Base-by-base conservation (phyloP, 2,113 vertebrate genomes). In the Zapus hudsonius region DNA sequence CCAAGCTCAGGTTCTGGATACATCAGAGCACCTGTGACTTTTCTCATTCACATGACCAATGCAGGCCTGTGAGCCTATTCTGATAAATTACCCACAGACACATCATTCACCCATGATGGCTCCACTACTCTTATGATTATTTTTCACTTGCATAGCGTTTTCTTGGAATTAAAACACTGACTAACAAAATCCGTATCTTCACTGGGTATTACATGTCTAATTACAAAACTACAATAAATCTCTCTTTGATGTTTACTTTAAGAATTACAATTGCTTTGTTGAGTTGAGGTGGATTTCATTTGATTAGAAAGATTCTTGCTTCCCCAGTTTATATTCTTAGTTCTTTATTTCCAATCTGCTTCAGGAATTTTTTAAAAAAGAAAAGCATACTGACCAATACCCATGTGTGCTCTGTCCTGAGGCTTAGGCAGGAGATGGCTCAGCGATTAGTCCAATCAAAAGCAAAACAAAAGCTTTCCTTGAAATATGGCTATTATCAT, bases 401-500 rank as follows among this genome's bases (percentile, higher is more conserved):
- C 29, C 44, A 29, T 79, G n/a, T 47, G 42, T 47, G 90, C 17
- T 74, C 36, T 76, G 33, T 84, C 72, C 67, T 86, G 42, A 90
- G 23, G 17, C 47, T 55, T 72, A 90, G 13, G 72, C 90, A 86
- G 31, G 52, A 84, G 10, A 72, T 67, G 4, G 7, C 29, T 81
- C 72, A 81, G 16, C 27, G 27, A 93, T 55, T 22, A 89, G 85
- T 76, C 86, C 33, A 84, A 84, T 73, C 19, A 12, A 38, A 38
- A 70, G 61, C 36, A 66, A 79, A 94, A 27, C 84, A 70, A 84
- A 63, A 31, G 17, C 22, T 64, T 84, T 67, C 27, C 87, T 93
- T 94, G 31, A 95, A 95, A 90, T 80, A 92, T 90, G 92, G 88
- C 23, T 90, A 81, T 96, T 92, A 93, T 89, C 67, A 47, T 87